phyloP scores from a whole-genome alignment of 2,113 vertebrate genomes.

The Pseudorasbora parva region DNA sequence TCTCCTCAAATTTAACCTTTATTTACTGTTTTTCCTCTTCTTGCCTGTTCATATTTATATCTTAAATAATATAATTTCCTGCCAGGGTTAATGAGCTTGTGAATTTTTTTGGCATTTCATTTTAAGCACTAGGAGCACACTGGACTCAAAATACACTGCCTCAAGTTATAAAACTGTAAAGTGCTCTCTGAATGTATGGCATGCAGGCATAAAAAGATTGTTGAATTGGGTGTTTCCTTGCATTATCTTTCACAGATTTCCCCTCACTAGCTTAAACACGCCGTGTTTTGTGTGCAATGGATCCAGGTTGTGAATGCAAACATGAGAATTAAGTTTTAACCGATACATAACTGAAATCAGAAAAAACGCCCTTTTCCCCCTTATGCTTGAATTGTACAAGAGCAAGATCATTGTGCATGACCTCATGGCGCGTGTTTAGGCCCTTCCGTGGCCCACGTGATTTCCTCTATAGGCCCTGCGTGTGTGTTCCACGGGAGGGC shows the following conservation, averaged over 20 bases:
- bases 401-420: slow-evolving; percentile 57
- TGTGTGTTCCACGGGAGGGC: slow-evolving; percentile 54
- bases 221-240: background rate
- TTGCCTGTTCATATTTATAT: background rate
- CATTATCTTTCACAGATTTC: background rate
- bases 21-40: background rate
- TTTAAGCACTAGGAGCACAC: background rate
- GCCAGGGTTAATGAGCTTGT: background rate
- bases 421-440: slow-evolving; percentile 75
- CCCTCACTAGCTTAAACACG: background rate
- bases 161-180: background rate
- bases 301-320: background rate
- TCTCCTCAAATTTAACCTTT: background rate
- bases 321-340: background rate
- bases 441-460: slow-evolving; percentile 72
- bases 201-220: background rate
- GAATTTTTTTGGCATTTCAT: too few relatives aligned
- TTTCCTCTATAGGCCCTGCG: slow-evolving; percentile 63
- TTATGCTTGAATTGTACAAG: background rate
- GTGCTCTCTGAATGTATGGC: background rate
- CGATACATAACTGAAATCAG: background rate
- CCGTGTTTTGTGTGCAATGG: background rate
- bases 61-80: background rate
- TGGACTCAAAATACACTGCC: background rate
- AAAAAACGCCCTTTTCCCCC: background rate